Conservation (phyloP, 2,113 vertebrate species). For the Tyrannus savana region DNA sequence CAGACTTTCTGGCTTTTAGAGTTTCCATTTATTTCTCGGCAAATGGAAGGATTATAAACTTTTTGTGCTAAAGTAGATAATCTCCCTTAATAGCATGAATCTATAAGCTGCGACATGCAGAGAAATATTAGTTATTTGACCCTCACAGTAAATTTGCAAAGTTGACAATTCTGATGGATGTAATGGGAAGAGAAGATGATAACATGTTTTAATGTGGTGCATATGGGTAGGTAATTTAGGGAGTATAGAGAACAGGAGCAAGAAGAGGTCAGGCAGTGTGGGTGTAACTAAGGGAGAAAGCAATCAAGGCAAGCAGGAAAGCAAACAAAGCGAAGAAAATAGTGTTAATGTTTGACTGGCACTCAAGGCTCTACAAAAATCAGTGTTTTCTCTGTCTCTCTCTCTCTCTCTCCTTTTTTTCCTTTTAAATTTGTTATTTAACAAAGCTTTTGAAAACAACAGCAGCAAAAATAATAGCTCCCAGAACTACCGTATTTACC, state of each 20-base stretch:
- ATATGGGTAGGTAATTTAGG: slow-evolving; percentile 62
- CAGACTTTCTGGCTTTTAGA: slow-evolving; percentile 8
- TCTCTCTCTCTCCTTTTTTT: neutral
- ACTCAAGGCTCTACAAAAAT: slow-evolving; percentile 12
- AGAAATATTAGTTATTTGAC: slow-evolving; percentile 62
- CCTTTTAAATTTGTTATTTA: neutral
- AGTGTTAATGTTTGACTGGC: slow-evolving; percentile 58
- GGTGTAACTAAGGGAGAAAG: slow-evolving; percentile 53
- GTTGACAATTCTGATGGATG: slow-evolving; percentile 56
- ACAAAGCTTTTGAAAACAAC: slow-evolving; percentile 39
- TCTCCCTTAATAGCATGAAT: slow-evolving; percentile 22
- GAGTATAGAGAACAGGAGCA: slow-evolving; percentile 57
- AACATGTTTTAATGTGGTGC: slow-evolving; percentile 62
- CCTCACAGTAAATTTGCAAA: slow-evolving; percentile 54
- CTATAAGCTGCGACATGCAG: neutral
- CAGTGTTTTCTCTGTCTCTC: neutral
- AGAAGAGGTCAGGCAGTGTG: slow-evolving; percentile 58
- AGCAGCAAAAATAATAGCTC: slow-evolving; percentile 34
- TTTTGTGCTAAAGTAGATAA: slow-evolving; percentile 18
- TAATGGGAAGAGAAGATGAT: slow-evolving; percentile 60
- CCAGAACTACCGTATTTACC: slow-evolving; percentile 3
- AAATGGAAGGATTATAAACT: neutral
- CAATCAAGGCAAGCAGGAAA: slow-evolving; percentile 47
- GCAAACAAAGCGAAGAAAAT: slow-evolving; percentile 53
- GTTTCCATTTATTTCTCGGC: slow-evolving; percentile 7